Evolutionary conservation across 2,113 vertebrate genomes (phyloP), one percentile per base, ranked within the genome.

Genomic region (Melozone crissalis): DNA sequence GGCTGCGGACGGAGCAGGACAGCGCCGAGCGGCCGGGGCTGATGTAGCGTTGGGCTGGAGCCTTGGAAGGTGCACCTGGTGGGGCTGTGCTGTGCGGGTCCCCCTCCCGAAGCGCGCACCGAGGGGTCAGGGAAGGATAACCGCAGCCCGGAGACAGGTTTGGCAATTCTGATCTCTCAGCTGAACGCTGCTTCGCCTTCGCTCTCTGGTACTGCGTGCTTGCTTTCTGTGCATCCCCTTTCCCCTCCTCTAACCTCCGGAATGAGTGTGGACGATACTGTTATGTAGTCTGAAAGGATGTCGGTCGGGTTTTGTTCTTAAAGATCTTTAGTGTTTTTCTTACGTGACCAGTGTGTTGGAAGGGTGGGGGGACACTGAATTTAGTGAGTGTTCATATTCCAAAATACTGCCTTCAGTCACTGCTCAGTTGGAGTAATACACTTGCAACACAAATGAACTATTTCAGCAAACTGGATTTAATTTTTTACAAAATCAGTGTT

Each of bases 41-140:
- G 67, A 0, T 13, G 5, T 2, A 2, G 2, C 1, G 4, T 4
- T 7, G 49, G 33, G n/a, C 78, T 23, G 88, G 21, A 74, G 63
- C 49, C 33, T 33, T 2, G 85, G 69, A 15, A 44, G 35, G 37
- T 24, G 86, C 75, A 27, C 30, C 77, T 47, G 93, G 84, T 54
- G 91, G 46, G 84, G 86, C 22, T 61, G 74, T 18, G 86, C 49
- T 13, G 62, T 21, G 76, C 43, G 41, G 58, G 27, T 91, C 31
- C 68, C 33, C 33, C 79, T 5, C 15, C 67, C 51, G 84, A 75
- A 23, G 54, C 11, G 77, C 51, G 68, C 67, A 2, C 3, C 7
- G 31, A 59, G 66, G 63, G 73, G 88, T 92, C 91, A 65, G 63
- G 77, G 84, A 67, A 93, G 94, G 87, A 83, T 72, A 94, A 73